A percentile compares a stretch with the other conserved stretches of the same genome.
Evolutionary conservation across 1,140 invertebrate genomes (phyloP).

Genomic region (Aphaenogaster floridana): DNA sequence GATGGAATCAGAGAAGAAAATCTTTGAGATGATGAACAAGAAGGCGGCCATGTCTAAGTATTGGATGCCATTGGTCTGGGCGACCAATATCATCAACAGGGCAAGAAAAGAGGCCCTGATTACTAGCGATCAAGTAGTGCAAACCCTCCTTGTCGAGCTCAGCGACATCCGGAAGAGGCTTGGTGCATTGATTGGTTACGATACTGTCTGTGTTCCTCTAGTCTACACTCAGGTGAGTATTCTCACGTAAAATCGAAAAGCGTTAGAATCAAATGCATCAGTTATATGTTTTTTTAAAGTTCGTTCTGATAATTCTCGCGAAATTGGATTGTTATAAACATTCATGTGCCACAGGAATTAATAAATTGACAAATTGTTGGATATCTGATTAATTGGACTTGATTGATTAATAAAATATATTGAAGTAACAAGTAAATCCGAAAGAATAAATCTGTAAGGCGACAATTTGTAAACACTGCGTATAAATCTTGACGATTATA

Average conservation of each 20-base stretch:
- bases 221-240: constrained; percentile 97
- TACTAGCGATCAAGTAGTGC: constrained; percentile 94
- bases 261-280: not conserved
- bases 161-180: constrained; percentile 93
- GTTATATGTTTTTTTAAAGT: not conserved
- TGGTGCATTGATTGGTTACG: constrained; percentile 95
- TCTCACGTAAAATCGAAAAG: not conserved
- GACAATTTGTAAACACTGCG: not conserved
- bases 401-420: not conserved
- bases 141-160: constrained; percentile 93
- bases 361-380: not conserved
- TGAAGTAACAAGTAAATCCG: not conserved
- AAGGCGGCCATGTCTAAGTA: constrained; percentile 96
- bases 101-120: constrained; percentile 94
- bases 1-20: constrained; percentile 96
- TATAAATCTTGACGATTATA: not conserved
- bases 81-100: constrained; percentile 95
- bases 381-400: not conserved
- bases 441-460: not conserved
- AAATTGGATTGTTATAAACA: not conserved
- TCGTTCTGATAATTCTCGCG: not conserved
- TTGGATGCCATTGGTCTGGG: constrained; percentile 97
- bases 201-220: constrained; percentile 98
- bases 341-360: not conserved
- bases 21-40: constrained; percentile 95